Conservation (phyloP, 1,140 invertebrate genomes). For the Artemia franciscana region DNA sequence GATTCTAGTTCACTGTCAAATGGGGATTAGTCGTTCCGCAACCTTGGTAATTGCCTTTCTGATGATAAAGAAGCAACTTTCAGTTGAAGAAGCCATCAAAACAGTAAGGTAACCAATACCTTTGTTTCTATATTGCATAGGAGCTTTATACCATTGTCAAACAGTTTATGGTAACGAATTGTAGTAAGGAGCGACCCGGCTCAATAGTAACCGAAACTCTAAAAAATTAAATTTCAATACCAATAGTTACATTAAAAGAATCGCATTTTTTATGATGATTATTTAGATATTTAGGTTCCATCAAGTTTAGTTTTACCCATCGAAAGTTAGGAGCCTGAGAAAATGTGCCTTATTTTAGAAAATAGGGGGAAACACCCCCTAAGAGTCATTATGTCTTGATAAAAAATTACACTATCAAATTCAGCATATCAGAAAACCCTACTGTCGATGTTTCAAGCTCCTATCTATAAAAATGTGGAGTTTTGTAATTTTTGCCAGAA, state of each 20-base stretch:
- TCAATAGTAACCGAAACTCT: not conserved
- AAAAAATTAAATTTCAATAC: not conserved
- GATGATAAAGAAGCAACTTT: constrained; percentile 54
- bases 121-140: not conserved
- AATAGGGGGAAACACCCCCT: too few species aligned
- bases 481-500: too few species aligned
- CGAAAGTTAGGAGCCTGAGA: too few species aligned
- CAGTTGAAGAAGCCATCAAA: constrained; percentile 42
- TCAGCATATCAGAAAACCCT: too few species aligned
- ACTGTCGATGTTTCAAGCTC: too few species aligned
- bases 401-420: too few species aligned
- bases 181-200: not conserved
- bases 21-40: constrained; percentile 55
- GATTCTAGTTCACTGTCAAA: constrained; percentile 51
- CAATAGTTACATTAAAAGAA: not conserved
- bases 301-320: too few species aligned
- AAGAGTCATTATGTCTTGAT: too few species aligned
- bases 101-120: constrained; percentile 37
- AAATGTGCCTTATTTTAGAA: too few species aligned
- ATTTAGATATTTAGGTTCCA: not conserved
- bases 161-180: not conserved
- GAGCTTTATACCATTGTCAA: not conserved
- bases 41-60: constrained; percentile 54
- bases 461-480: too few species aligned
- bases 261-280: not conserved